Conservation (phyloP, 2,797 vertebrate species). For the Leucoraja ocellata region DNA sequence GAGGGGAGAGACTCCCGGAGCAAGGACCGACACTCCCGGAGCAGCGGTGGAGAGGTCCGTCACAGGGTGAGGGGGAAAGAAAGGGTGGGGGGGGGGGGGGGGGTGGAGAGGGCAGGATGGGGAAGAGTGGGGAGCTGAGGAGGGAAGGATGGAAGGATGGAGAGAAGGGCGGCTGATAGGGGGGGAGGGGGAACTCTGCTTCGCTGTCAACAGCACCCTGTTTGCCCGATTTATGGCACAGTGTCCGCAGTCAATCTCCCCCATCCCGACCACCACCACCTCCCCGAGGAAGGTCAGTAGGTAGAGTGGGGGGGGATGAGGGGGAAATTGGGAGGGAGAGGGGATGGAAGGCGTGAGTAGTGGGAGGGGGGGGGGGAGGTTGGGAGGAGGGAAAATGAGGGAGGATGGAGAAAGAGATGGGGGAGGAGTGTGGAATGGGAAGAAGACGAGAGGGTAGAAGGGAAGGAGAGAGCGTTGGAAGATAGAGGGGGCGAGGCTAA, state of each 20-base stretch:
- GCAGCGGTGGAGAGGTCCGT: slow-evolving; percentile 47
- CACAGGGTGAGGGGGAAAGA: slow-evolving; percentile 42
- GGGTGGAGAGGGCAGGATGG: slow-evolving; percentile 41
- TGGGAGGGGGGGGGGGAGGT: no score
- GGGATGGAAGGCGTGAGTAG: slow-evolving; percentile 26
- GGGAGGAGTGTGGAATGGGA: neutral
- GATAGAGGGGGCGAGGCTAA: neutral
- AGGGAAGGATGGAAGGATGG: no score
- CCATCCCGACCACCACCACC: no score
- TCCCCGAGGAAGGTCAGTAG: no score
- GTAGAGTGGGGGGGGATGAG: no score
- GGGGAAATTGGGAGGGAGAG: neutral
- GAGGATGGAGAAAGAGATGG: neutral
- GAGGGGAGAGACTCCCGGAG: no score
- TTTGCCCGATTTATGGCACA: no score
- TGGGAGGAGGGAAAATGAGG: neutral
- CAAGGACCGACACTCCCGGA: slow-evolving; percentile 36
- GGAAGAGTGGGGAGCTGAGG: no score
- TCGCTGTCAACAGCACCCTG: no score
- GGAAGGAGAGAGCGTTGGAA: neutral
- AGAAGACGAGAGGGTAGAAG: neutral
- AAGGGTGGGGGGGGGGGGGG: slow-evolving; percentile 46
- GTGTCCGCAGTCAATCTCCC: no score
- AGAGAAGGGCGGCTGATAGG: no score
- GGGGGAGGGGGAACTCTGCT: no score